phyloP scores from a whole-genome alignment of 2,113 vertebrate species.

The Diadophis punctatus region DNA sequence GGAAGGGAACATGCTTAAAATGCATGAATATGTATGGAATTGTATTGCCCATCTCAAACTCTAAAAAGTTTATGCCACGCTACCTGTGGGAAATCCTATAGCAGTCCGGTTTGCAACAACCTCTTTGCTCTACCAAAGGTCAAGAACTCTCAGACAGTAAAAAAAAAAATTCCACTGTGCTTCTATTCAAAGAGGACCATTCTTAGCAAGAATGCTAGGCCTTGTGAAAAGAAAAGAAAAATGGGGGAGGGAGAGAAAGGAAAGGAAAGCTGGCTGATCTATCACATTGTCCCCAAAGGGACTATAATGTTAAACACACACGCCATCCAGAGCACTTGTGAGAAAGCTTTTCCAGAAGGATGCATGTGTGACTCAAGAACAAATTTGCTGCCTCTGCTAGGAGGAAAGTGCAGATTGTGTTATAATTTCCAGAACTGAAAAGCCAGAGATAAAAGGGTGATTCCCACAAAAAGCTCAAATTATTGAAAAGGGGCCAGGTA shows the following conservation, averaged over 20 bases:
- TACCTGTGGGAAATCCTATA: conserved; percentile 67
- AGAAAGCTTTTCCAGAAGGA: neutral
- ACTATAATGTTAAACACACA: conserved; percentile 41
- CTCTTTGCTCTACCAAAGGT: conserved; percentile 62
- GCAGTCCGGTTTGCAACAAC: conserved; percentile 70
- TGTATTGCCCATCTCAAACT: conserved; percentile 68
- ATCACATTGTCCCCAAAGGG: conserved; percentile 69
- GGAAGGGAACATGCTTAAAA: conserved; percentile 22
- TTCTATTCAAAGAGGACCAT: conserved; percentile 75
- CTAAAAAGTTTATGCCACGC: conserved; percentile 61
- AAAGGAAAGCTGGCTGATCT: conserved; percentile 57
- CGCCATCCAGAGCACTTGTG: neutral
- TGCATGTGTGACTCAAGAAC: neutral
- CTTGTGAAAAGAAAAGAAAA: conserved; percentile 53
- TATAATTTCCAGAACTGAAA: neutral
- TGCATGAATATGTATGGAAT: neutral
- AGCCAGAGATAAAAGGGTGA: neutral
- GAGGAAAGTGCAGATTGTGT: neutral
- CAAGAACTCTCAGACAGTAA: conserved; percentile 72
- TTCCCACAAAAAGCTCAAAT: neutral
- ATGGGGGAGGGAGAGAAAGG: neutral
- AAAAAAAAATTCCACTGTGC: conserved; percentile 71
- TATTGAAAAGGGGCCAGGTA: neutral
- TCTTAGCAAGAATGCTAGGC: conserved; percentile 62
- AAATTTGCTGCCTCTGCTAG: neutral